Evolutionary conservation across 1,140 invertebrate genomes (phyloP), one percentile per base, ranked within the genome.

Genomic region (Meloidogyne floridensis): DNA sequence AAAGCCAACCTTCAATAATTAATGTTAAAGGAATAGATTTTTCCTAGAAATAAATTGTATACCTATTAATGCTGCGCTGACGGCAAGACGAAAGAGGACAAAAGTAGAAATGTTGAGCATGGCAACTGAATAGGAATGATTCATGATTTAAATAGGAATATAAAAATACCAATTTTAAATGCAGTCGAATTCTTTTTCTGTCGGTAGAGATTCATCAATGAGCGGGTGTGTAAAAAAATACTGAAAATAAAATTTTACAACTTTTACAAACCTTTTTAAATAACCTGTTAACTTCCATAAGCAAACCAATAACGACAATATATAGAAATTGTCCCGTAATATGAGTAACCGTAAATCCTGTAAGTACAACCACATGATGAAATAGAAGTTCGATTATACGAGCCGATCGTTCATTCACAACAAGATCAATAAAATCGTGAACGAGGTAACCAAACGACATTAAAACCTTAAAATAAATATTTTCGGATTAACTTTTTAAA

Each of bases 221-320:
- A 87, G 0, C 87, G 75, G 2, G 88, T 86, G 81, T 88, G 87
- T 6, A 88, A 81, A 56, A 88, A 88, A 56, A 88, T 86, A 20
- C 82, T 84, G 42, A 72, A 47, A 65, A 65, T 65, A n/a, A 65
- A 65, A 9, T 43, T 6, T 42, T 18, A 15, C 6, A 42, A 15
- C 32, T 20, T n/a, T 6, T 47, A 54, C 70, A 80, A 88, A 86
- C 4, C 87, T 6, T 47, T 47, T 47, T 80, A 51, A 88, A 88
- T 53, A 88, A 86, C 42, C 83, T 85, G 74, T 89, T 89, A n/a
- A 89, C 72, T 70, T 89, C 88, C 88, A 89, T 89, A 42, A 89
- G 84, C 56, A 89, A 75, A 51, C 88, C 88, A 51, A 88, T 86
- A 4, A 87, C 69, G 13, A 90, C 89, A 53, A 89, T 83, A 43